A percentile compares a stretch with the other conserved stretches of the same genome.
Evolutionary conservation across 2,888 invertebrate species (phyloP).

Genomic region (Amphiduros pacificus): DNA sequence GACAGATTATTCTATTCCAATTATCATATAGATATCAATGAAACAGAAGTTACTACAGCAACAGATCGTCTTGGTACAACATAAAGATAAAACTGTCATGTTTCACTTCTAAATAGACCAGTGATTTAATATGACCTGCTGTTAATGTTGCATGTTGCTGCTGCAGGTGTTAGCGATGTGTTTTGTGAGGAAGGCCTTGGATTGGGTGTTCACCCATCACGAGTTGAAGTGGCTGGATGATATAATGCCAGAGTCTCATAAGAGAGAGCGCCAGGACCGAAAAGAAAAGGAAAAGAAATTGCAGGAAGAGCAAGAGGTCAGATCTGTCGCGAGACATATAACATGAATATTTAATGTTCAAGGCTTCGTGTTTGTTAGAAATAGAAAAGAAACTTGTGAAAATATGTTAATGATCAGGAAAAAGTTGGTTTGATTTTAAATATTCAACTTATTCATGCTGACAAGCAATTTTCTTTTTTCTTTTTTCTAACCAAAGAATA

Average conservation of each 20-base stretch:
- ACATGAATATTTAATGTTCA: no score
- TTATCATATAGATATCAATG: no score
- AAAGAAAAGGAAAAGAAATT: constrained; percentile 41
- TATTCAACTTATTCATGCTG: background rate
- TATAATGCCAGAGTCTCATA: constrained; percentile 92
- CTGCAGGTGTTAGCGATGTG: constrained; percentile 90
- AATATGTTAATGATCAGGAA: background rate
- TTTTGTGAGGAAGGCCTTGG: constrained; percentile 88
- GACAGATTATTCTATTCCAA: no score
- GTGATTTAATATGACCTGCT: no score
- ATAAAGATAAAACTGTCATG: no score
- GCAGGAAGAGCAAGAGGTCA: background rate
- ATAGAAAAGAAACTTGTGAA: background rate
- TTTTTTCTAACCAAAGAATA: no score
- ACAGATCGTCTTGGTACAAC: no score
- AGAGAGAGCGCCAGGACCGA: constrained; percentile 76
- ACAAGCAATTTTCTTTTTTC: background rate
- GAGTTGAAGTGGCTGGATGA: constrained; percentile 96
- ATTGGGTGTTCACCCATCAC: constrained; percentile 85
- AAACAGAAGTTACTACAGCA: no score
- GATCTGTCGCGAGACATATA: no score
- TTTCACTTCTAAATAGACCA: no score
- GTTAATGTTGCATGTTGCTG: no score
- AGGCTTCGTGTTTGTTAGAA: background rate
- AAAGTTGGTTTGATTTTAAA: background rate